Conservation (phyloP, 2,113 vertebrate genomes). For the Cololabis saira region DNA sequence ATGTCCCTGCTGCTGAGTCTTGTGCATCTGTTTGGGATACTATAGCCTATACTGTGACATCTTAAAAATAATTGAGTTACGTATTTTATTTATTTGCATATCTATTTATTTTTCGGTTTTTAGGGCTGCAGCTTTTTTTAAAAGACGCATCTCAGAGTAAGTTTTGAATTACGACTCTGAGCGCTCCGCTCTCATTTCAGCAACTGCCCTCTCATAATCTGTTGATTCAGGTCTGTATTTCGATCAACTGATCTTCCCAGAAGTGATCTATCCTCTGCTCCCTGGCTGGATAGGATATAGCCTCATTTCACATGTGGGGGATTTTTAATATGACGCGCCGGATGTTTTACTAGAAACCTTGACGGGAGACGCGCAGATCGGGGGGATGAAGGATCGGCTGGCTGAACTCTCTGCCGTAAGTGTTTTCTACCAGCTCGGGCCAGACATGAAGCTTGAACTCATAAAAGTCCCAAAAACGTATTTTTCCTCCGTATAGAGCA, state of each 20-base stretch:
- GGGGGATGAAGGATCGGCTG: slow-evolving; percentile 91
- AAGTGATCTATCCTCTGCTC: background rate
- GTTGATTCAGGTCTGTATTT: background rate
- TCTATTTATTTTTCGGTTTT: background rate
- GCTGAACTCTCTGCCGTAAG: slow-evolving; percentile 87
- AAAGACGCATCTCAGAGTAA: too few species aligned
- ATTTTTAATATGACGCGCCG: slow-evolving; percentile 12
- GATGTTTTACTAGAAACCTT: slow-evolving; percentile 7
- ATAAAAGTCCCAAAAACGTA: background rate
- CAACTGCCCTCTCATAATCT: background rate
- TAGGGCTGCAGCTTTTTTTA: background rate
- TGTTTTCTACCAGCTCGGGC: background rate
- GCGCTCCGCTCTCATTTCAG: background rate
- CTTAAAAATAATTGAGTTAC: background rate
- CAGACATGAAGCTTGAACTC: background rate
- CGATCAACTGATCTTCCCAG: background rate
- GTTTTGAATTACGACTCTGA: slow-evolving; percentile 8
- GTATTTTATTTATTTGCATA: background rate
- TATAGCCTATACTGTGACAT: background rate
- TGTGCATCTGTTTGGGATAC: slow-evolving; percentile 10
- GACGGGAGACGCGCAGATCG: slow-evolving; percentile 25
- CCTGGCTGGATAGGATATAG: slow-evolving; percentile 7
- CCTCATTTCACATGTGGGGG: slow-evolving; percentile 27
- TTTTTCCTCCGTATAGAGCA: slow-evolving; percentile 68
- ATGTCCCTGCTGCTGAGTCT: slow-evolving; percentile 9